phyloP scores from a whole-genome alignment of 2,113 vertebrate genomes.

The Aepyceros melampus region DNA sequence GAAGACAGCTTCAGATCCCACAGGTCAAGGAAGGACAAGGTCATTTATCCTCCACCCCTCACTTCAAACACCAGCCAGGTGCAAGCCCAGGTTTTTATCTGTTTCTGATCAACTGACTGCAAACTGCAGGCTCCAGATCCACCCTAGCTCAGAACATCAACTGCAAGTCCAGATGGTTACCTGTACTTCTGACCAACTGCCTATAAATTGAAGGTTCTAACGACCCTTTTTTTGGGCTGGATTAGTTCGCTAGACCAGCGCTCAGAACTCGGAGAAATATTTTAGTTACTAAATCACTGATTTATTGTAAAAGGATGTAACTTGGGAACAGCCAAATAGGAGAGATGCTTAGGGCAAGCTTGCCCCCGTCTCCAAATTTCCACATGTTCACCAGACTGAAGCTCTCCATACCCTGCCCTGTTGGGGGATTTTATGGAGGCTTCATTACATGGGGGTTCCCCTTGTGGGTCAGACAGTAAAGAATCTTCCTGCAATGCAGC shows the following conservation, averaged over 20 bases:
- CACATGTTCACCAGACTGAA: background rate
- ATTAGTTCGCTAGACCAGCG: background rate
- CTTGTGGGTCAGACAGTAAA: background rate
- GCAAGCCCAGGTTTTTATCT: background rate
- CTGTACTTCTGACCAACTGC: background rate
- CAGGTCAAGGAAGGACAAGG: background rate
- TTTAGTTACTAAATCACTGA: background rate
- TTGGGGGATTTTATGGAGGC: background rate
- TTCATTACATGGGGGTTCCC: background rate
- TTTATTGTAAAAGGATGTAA: background rate
- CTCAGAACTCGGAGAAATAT: background rate
- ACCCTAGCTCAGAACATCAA: background rate
- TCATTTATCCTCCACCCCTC: background rate
- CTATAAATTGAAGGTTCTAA: background rate
- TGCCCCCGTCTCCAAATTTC: background rate
- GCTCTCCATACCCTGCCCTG: background rate
- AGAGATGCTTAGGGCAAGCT: background rate
- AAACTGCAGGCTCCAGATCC: background rate
- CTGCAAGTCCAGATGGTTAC: background rate
- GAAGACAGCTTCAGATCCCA: background rate
- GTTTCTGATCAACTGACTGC: background rate
- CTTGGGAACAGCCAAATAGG: background rate
- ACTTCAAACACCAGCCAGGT: background rate
- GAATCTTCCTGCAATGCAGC: background rate
- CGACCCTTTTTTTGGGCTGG: fast-evolving